phyloP scores from a whole-genome alignment of 2,113 vertebrate genomes.

The Sinocyclocheilus rhinocerous region DNA sequence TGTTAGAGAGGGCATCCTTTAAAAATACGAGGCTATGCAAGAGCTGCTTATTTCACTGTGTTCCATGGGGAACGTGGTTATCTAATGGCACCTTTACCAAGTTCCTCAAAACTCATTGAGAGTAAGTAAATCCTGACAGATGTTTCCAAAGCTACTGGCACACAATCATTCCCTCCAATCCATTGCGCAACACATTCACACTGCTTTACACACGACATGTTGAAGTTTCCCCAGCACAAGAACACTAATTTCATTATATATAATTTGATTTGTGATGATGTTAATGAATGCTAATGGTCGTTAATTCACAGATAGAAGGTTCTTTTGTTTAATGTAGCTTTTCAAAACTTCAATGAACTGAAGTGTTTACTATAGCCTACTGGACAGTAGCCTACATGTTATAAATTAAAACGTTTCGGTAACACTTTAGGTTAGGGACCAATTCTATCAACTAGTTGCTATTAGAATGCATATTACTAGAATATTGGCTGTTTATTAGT shows the following conservation, averaged over 20 bases:
- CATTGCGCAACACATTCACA: conserved; percentile 23
- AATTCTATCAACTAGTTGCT: not conserved
- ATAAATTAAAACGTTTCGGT: not conserved
- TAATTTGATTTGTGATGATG: not conserved
- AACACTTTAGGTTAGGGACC: not conserved
- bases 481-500: too few species aligned
- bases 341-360: not conserved
- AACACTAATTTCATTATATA: not conserved
- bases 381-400: not conserved
- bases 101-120: conserved; percentile 33
- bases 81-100: not conserved
- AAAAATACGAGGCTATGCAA: not conserved
- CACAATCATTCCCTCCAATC: not conserved
- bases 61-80: not conserved
- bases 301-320: not conserved
- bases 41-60: conserved; percentile 13
- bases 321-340: not conserved
- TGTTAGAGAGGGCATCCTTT: not conserved
- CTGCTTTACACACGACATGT: conserved; percentile 12
- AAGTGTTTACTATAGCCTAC: not conserved
- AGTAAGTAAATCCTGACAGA: conserved; percentile 42
- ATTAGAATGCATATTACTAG: not conserved
- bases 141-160: conserved; percentile 32
- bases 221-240: not conserved
- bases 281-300: not conserved